These are phyloP conservation scores for Camelus bactrianus DNA, from an alignment of 2,113 vertebrate genomes.

Conservation along the genomic window DNA sequence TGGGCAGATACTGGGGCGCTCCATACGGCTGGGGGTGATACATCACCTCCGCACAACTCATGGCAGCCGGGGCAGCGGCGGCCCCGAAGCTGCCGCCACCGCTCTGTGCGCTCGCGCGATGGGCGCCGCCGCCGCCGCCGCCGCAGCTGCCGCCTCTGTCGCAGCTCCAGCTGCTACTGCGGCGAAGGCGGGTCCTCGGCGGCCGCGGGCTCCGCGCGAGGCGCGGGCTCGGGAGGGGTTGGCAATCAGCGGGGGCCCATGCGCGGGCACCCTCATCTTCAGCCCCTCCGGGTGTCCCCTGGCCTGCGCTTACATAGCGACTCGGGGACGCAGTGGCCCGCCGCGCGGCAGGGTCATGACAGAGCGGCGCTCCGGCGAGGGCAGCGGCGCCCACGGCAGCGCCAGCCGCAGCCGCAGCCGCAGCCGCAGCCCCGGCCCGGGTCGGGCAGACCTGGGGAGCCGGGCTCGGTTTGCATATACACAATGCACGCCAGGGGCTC, in stretches of 20 bases:
- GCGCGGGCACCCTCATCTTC: constrained; percentile 84
- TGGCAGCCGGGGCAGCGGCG: constrained; percentile 86
- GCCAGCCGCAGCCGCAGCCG: neutral
- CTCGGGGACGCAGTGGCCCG: neutral
- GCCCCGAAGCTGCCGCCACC: constrained; percentile 61
- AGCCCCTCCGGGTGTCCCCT: constrained; percentile 53
- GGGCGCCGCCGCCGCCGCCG: constrained; percentile 13
- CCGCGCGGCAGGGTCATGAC: constrained; percentile 20
- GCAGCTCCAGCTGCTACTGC: constrained; percentile 53
- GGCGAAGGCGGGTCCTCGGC: constrained; percentile 69
- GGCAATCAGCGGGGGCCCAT: constrained; percentile 71
- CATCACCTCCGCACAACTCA: constrained; percentile 98
- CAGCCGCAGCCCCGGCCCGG: neutral
- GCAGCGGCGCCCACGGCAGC: neutral
- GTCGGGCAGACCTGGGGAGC: neutral
- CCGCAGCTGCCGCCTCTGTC: constrained; percentile 56
- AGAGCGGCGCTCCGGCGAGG: neutral
- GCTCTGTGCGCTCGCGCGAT: neutral
- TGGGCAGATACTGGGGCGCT: constrained; percentile 91
- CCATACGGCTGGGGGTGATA: constrained; percentile 92
- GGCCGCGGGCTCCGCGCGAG: constrained; percentile 63
- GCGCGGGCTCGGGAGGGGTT: constrained; percentile 63
- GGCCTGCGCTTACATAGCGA: constrained; percentile 57
- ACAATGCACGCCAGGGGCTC: constrained; percentile 66
- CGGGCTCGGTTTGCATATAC: constrained; percentile 74